Base-by-base conservation (phyloP, 2,113 vertebrate genomes). In the Laterallus jamaicensis region DNA sequence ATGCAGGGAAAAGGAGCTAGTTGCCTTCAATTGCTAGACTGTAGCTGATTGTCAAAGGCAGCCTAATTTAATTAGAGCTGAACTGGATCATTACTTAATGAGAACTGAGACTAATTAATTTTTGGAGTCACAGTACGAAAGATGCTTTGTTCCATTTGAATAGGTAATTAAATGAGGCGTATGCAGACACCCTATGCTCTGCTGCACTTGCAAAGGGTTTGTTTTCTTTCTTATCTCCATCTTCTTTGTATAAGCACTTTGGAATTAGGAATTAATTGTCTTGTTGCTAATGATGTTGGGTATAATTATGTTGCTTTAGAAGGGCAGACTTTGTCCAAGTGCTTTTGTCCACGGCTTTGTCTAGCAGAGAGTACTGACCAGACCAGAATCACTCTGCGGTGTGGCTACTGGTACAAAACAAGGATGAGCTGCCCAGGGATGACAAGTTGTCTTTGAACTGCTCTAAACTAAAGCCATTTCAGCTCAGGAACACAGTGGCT, bases 101-200 rank as follows among this genome's bases (percentile, higher is more conserved):
- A 98, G 95, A 96, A 94, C 86, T 96, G 89, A 96, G 92, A 77
- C 88, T 94, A 97, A 97, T 97, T 98, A 98, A 96, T 97, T 96
- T 96, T 96, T 90, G 93, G 95, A 98, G 88, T 97, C 91, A 95
- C 93, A 90, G 94, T 96, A 90, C 0, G 82, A 94, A 96, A 97
- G 93, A 92, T 24, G 59, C 86, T 96, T 94, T 97, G 83, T 95
- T 97, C 90, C 82, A 96, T 92, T 97, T 93, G 97, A 97, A 95
- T 96, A 86, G 50, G 88, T 89, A 97, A 94, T 96, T 95, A 96
- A 96, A 66, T 86, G 67, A 97, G 84, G 79, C 63, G 3, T 86
- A 94, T 6, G 10, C 91, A 92, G 95, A 90, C 95, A 91, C 75
- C 71, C 94, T 91, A 4, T 73, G 74, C 81, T 75, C 74, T 86